Percentiles rank a stretch among this genome's conserved stretches.
phyloP scores from a whole-genome alignment of 2,888 invertebrate genomes.

The Athalia rosae region DNA sequence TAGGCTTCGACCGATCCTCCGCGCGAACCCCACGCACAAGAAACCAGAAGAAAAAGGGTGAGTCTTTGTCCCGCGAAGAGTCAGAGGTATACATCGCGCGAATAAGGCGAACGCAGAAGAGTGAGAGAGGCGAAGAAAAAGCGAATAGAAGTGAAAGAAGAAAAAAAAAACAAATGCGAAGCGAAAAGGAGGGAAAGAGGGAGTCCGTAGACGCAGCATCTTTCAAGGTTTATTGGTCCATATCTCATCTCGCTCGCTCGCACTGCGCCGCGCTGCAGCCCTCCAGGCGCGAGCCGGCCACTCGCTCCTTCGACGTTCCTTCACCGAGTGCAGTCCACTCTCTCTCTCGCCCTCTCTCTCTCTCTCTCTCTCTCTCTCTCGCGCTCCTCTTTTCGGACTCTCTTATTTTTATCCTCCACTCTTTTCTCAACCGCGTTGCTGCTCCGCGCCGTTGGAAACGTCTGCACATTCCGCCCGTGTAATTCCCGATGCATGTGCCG shows the following conservation, averaged over 20 bases:
- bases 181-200: conserved; percentile 2
- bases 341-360: no score
- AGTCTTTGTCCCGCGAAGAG: conserved; percentile 32
- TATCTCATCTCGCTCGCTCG: conserved; percentile 45
- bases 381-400: no score
- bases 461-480: conserved; percentile 20
- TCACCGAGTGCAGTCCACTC: no score
- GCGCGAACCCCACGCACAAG: conserved; percentile 26
- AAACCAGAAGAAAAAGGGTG: conserved; percentile 37
- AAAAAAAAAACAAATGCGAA: neutral
- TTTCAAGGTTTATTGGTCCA: conserved; percentile 41
- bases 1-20: neutral
- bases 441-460: conserved; percentile 1
- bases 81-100: no score
- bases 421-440: neutral
- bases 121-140: conserved; percentile 27
- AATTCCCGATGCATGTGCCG: conserved; percentile 33
- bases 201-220: conserved; percentile 34
- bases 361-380: no score
- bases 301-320: no score
- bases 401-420: no score
- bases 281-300: no score
- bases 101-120: neutral
- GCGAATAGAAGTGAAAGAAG: neutral
- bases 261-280: neutral